Percentiles rank a stretch among this genome's conserved stretches.
phyloP scores from a whole-genome alignment of 2,113 vertebrate species.

The Himantopus leucocephalus region DNA sequence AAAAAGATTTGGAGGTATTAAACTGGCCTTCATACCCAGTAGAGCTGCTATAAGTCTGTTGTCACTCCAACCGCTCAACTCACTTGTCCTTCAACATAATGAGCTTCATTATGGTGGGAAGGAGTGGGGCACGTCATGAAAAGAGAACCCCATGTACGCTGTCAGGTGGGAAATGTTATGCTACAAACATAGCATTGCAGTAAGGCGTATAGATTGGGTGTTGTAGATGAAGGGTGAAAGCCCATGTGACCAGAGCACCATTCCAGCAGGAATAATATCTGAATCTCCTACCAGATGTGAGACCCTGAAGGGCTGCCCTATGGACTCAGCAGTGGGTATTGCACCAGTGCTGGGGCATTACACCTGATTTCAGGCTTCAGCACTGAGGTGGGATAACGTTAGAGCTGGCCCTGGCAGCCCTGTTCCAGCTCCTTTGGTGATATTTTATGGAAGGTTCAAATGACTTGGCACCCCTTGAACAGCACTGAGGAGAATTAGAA shows the following conservation, averaged over 20 bases:
- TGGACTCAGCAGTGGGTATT: background rate
- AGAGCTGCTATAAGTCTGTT: background rate
- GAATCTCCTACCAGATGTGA: background rate
- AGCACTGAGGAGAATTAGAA: background rate
- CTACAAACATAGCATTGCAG: background rate
- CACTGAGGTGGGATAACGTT: no score
- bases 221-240: background rate
- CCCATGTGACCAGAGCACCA: rapidly evolving
- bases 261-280: background rate
- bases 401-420: background rate
- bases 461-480: background rate
- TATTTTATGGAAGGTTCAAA: background rate
- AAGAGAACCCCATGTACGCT: background rate
- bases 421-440: background rate
- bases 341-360: background rate
- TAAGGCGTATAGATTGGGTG: rapidly evolving
- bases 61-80: background rate
- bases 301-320: background rate
- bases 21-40: background rate
- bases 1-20: background rate
- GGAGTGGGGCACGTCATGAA: background rate
- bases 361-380: background rate
- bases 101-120: background rate
- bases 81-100: background rate
- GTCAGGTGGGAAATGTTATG: no score